A percentile compares a stretch with the other conserved stretches of the same genome.
These are phyloP conservation scores for Cenopis cana DNA, from an alignment of 2,888 invertebrate genomes.

Conservation along the genomic window DNA sequence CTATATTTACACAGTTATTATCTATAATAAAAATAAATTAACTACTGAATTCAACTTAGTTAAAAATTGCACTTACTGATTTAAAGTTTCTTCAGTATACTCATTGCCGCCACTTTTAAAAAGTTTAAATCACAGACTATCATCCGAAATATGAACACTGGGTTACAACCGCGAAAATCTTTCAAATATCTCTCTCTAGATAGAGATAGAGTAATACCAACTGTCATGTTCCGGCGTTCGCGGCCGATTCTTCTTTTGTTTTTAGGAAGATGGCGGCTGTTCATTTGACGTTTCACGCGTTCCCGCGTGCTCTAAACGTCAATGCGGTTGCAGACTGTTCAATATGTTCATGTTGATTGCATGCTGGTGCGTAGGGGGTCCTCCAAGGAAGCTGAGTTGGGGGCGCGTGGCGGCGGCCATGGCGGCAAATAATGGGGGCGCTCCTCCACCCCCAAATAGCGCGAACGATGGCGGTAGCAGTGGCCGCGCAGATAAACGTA, in stretches of 20 bases:
- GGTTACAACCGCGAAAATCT: no score
- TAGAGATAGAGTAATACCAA: no score
- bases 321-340: constrained; percentile 85
- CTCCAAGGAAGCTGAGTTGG: constrained; percentile 85
- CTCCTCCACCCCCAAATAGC: constrained; percentile 87
- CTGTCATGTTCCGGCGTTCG: no score
- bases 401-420: constrained; percentile 87
- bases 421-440: constrained; percentile 88
- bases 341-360: constrained; percentile 84
- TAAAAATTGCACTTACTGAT: constrained; percentile 46
- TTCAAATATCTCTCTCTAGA: no score
- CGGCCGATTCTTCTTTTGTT: constrained; percentile 41
- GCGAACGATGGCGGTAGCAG: constrained; percentile 90
- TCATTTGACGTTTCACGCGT: constrained; percentile 61
- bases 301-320: constrained; percentile 76
- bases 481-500: constrained; percentile 93
- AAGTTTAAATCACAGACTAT: constrained; percentile 40
- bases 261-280: constrained; percentile 65
- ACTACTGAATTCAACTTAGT: constrained; percentile 40
- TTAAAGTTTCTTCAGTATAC: constrained; percentile 37
- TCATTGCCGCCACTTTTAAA: constrained; percentile 12
- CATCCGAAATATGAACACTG: constrained; percentile 23
- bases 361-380: constrained; percentile 82
- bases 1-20: constrained; percentile 41
- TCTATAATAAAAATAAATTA: constrained; percentile 38